Evolutionary conservation across 2,888 invertebrate genomes (phyloP), one percentile per base, ranked within the genome.

Genomic region (Hypsopygia costalis): DNA sequence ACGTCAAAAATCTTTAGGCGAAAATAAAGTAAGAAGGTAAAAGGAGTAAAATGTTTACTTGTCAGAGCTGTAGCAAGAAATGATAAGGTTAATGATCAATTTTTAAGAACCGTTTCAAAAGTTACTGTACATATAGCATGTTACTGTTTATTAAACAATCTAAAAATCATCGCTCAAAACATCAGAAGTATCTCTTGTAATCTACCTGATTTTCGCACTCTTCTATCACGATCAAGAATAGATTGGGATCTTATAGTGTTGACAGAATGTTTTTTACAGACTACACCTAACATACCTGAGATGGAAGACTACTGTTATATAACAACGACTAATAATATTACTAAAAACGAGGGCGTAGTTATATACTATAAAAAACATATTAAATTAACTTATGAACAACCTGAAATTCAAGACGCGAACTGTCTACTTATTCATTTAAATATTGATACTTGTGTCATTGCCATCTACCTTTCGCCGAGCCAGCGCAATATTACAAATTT

Each of bases 261-360:
- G 4, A 35, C 35, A 8, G 35, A 35, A 35, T 35, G 27, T 28
- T 12, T n/a, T n/a, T 10, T 35, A 9, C 12, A 7, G 2, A 12
- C 3, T n/a, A 28, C 22, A 5, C 25, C 11, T 6, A 22, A 11
- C 1, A 25, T 35, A 6, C 35, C 34, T 10, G 6, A 10, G 8
- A n/a, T 27, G 6, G 25, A 11, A 1, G 12, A 11, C 10, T 35
- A 10, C 7, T 12, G 10, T 1, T 27, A 5, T 28, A n/a, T 28
- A 6, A 3, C 27, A 1, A 12, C 35, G n/a, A 2, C 25, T 12
- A 27, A 25, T 8, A 21, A 22, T 7, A 11, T 12, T 6, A 12
- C 10, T 8, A 25, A 35, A 35, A 35, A 35, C 11, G 35, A 35
- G 6, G 35, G 35, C 7, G 35, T 35, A 6, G 10, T 35, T 2